Evolutionary conservation across 2,113 vertebrate species (phyloP).

Genomic region (Bubo blakistoni): DNA sequence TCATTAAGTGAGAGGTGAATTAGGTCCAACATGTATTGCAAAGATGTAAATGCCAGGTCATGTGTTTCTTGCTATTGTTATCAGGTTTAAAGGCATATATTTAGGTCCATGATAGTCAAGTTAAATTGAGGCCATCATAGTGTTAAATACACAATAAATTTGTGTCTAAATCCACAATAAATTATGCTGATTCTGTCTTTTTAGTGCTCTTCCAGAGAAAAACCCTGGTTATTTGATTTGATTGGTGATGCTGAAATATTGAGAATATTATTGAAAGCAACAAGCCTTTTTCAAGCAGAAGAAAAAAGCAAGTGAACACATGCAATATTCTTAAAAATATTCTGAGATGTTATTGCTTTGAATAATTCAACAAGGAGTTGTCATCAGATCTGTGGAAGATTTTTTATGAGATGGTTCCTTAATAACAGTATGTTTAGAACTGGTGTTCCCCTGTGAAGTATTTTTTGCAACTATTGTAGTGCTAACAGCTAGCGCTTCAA

Average conservation of each 20-base stretch:
- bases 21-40: not conserved
- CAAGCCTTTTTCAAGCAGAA: slow-evolving; percentile 33
- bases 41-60: not conserved
- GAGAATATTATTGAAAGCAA: slow-evolving; percentile 27
- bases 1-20: not conserved
- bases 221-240: not conserved
- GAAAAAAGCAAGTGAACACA: not conserved
- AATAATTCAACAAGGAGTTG: slow-evolving; percentile 10
- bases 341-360: not conserved
- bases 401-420: not conserved
- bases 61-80: not conserved
- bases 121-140: not conserved
- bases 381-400: not conserved
- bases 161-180: not conserved
- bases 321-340: not conserved
- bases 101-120: not conserved
- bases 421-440: not conserved
- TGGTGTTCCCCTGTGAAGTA: not conserved
- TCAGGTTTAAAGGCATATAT: not conserved
- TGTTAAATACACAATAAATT: not conserved
- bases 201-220: not conserved
- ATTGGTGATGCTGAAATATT: slow-evolving; percentile 7
- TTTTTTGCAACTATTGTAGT: not conserved
- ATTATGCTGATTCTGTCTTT: not conserved
- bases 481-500: not conserved